A percentile compares a stretch with the other conserved stretches of the same genome.
phyloP scores from a whole-genome alignment of 1,140 invertebrate species.

The Drosophila serrata region DNA sequence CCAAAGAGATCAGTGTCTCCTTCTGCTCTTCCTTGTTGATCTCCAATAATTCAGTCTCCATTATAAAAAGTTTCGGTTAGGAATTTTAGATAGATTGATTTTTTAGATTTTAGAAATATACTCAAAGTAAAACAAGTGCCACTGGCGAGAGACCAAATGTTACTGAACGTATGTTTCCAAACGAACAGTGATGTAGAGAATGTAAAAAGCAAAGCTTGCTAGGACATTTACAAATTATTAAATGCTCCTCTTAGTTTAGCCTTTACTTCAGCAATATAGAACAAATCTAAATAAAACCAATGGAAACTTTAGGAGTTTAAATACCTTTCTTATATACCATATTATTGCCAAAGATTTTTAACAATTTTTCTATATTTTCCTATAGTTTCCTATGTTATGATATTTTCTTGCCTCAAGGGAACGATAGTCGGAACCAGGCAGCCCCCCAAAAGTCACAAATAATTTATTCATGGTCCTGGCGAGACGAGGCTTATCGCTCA shows the following conservation, averaged over 20 bases:
- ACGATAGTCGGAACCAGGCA: not conserved
- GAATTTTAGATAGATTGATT: not conserved
- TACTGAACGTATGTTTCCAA: not conserved
- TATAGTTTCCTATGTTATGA: not conserved
- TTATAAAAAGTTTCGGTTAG: not conserved
- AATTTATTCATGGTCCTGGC: slow-evolving; percentile 53
- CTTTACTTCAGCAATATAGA: not conserved
- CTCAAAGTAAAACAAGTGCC: not conserved
- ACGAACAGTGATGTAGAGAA: no score
- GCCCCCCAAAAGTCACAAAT: not conserved
- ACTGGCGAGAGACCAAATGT: no score
- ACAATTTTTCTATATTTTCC: not conserved
- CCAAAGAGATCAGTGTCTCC: not conserved
- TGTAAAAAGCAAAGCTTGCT: not conserved
- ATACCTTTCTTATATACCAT: not conserved
- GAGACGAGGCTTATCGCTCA: slow-evolving; percentile 52
- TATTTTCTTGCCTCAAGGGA: slow-evolving; percentile 3
- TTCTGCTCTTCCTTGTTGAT: not conserved
- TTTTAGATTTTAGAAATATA: not conserved
- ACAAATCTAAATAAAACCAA: no score
- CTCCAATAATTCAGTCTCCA: not conserved
- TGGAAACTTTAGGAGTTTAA: no score
- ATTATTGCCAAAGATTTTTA: no score
- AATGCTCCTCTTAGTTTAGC: no score
- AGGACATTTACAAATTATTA: not conserved